These are phyloP conservation scores for Drosophila carrolli DNA, from an alignment of 1,140 invertebrate genomes.

Conservation along the genomic window DNA sequence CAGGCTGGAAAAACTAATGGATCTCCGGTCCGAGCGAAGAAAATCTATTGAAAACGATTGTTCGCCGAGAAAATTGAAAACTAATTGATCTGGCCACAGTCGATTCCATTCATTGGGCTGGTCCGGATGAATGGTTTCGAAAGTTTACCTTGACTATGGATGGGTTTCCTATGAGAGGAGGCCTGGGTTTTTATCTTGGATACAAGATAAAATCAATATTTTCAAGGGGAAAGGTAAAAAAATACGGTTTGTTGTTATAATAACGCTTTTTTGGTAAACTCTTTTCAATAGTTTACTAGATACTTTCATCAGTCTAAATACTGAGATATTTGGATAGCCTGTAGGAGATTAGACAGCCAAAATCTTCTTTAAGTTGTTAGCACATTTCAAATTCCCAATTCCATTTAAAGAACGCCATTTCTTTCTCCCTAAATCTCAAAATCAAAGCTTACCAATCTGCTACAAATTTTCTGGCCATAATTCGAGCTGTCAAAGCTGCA, in stretches of 20 bases:
- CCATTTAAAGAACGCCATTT: slow-evolving; percentile 4
- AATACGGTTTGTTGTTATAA: too few species aligned
- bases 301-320: too few species aligned
- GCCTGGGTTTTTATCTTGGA: not conserved
- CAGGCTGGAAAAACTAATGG: slow-evolving; percentile 51
- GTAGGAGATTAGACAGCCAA: too few species aligned
- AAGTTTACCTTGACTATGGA: slow-evolving; percentile 26
- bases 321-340: too few species aligned
- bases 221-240: not conserved
- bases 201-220: not conserved
- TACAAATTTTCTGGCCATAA: slow-evolving; percentile 47
- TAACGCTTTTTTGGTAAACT: too few species aligned
- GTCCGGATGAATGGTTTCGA: slow-evolving; percentile 34
- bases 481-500: slow-evolving; percentile 44
- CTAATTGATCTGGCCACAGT: slow-evolving; percentile 58
- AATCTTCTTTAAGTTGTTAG: too few species aligned
- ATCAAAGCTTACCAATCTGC: slow-evolving; percentile 11
- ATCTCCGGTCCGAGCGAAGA: slow-evolving; percentile 32
- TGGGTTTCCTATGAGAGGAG: not conserved
- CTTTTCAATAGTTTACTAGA: too few species aligned
- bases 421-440: slow-evolving; percentile 11
- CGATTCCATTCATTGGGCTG: slow-evolving; percentile 33
- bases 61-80: slow-evolving; percentile 48
- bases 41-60: slow-evolving; percentile 50
- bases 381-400: not conserved